A percentile compares a stretch with the other conserved stretches of the same genome.
Conservation (phyloP, 1,140 invertebrate genomes). For the Matsumurasca onukii region DNA sequence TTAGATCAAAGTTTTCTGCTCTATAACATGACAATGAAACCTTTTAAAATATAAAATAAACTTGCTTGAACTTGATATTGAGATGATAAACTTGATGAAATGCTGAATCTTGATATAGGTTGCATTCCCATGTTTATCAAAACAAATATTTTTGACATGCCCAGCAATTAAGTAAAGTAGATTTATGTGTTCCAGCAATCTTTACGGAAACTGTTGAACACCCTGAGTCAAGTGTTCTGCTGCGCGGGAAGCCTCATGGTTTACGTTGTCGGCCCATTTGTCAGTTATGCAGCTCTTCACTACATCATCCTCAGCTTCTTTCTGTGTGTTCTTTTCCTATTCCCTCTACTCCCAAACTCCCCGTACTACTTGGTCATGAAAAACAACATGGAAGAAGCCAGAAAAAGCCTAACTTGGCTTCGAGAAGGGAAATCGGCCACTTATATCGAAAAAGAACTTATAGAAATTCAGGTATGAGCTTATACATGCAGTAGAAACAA, state of each 20-base stretch:
- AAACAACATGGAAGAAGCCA: background rate
- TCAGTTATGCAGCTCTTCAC: conserved; percentile 6
- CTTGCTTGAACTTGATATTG: too few species aligned
- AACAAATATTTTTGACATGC: too few species aligned
- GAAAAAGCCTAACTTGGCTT: background rate
- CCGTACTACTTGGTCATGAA: conserved; percentile 3
- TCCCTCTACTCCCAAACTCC: conserved; percentile 1
- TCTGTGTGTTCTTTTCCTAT: background rate
- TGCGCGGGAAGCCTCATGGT: background rate
- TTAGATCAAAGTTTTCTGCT: too few species aligned
- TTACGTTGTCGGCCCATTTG: conserved; percentile 1
- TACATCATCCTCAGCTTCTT: background rate
- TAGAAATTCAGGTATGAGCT: conserved; percentile 1
- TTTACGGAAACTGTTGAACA: background rate
- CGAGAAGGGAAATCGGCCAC: background rate
- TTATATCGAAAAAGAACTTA: background rate
- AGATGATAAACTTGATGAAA: too few species aligned
- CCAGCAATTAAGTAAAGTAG: too few species aligned
- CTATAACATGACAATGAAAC: too few species aligned
- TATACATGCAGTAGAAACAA: too few species aligned
- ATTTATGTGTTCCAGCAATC: conserved; percentile 11
- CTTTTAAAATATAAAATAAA: too few species aligned
- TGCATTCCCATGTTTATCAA: too few species aligned
- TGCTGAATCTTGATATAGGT: too few species aligned
- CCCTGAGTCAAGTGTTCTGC: conserved; percentile 8